Conservation (phyloP, 1,140 invertebrate genomes). For the Apis cerana region DNA sequence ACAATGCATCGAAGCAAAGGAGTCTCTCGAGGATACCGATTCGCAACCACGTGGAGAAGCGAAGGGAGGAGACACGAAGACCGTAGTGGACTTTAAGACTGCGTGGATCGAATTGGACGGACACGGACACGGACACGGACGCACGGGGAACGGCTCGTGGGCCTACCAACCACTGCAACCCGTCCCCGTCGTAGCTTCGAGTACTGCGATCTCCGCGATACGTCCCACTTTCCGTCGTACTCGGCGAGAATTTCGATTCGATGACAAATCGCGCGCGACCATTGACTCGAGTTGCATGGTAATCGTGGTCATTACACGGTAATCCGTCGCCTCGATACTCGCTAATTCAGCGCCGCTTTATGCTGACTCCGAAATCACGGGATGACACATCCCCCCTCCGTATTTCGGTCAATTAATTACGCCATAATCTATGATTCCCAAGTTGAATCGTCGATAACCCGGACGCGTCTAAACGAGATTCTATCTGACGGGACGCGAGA, state of each 20-base stretch:
- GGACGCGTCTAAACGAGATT: background rate
- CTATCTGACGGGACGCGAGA: background rate
- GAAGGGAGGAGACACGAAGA: slow-evolving; percentile 1
- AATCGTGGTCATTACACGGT: slow-evolving; percentile 69
- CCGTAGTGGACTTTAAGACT: slow-evolving; percentile 48
- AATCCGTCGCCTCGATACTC: slow-evolving; percentile 68
- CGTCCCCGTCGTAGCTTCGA: background rate
- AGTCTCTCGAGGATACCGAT: background rate
- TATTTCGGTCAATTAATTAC: slow-evolving; percentile 80
- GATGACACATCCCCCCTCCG: slow-evolving; percentile 70
- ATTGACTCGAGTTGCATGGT: slow-evolving; percentile 28
- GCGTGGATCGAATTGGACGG: slow-evolving; percentile 29
- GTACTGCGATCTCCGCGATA: background rate
- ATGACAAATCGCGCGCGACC: slow-evolving; percentile 29
- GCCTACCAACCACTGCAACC: background rate
- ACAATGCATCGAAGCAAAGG: background rate
- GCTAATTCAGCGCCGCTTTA: slow-evolving; percentile 73
- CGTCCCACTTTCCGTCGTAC: slow-evolving; percentile 4
- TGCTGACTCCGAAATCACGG: slow-evolving; percentile 74
- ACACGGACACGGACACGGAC: slow-evolving; percentile 42
- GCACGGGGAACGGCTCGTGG: slow-evolving; percentile 44
- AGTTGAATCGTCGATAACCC: background rate
- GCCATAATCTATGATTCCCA: slow-evolving; percentile 73
- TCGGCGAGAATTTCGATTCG: slow-evolving; percentile 27
- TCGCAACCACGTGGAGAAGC: background rate